Base-by-base conservation (phyloP, 1,140 invertebrate genomes). In the Heliconius melpomene region DNA sequence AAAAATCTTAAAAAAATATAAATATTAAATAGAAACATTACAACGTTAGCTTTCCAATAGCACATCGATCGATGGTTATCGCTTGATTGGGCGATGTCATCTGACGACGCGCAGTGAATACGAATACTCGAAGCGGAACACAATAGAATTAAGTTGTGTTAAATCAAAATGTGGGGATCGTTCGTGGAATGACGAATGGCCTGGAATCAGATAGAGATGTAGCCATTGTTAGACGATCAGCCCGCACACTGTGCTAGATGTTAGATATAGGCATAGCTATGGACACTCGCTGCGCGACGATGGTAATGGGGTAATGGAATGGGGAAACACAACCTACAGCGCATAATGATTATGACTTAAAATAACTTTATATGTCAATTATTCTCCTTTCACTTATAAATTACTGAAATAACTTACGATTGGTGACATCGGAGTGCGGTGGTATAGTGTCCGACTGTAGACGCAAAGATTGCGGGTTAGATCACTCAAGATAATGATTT, bases 121-220 rank as follows among this genome's bases (percentile, higher is more conserved):
- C 79, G 87, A 86, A 85, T 84, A 85, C 79, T 87, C 82, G 85
- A 80, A 75, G 66, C 32, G 74, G 82, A 84, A 84, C 78, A 88
- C 87, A 88, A 88, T 88, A 84, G 87, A 88, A 88, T 88, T 87
- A 88, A 88, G 86, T 87, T 86, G 85, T 87, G 86, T 87, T 83
- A 85, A 84, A 86, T 86, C 83, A 86, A 86, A 86, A 84, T 78
- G 78, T 75, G 70, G 77, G 54, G 77, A 72, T 72, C 38, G 77
- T 83, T 83, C 79, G 71, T 79, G 78, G 82, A 83, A 83, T 81
- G 78, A 74, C 52, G 75, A 80, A 77, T 80, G 54, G 54, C n/a
- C 8, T 57, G 54, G 73, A 26, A 80, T 83, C 79, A 38, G 79
- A 78, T 80, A 73, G 66, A 83, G 79, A 80, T 78, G 71, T 77